Conservation (phyloP, 2,888 invertebrate genomes). For the Drosophila rubida region DNA sequence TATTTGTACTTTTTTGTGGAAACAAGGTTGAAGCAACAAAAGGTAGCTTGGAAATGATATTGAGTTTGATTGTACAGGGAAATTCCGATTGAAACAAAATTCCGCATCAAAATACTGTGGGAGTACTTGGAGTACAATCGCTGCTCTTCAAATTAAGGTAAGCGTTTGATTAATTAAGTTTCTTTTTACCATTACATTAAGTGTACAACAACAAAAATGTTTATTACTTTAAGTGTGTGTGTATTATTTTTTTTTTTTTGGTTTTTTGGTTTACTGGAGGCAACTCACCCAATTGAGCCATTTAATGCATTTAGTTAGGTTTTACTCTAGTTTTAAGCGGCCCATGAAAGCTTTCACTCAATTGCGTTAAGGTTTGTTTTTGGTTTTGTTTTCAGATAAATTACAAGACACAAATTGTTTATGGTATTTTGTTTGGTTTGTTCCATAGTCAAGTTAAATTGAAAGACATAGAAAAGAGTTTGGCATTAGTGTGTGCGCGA, state of each 20-base stretch:
- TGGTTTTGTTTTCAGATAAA: slow-evolving; percentile 27
- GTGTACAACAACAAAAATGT: slow-evolving; percentile 53
- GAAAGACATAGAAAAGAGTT: slow-evolving; percentile 81
- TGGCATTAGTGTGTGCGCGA: slow-evolving; percentile 75
- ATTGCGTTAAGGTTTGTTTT: slow-evolving; percentile 54
- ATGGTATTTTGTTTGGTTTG: slow-evolving; percentile 42
- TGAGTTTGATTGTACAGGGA: slow-evolving; percentile 20
- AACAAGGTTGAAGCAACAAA: slow-evolving; percentile 44
- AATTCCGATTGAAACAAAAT: slow-evolving; percentile 7
- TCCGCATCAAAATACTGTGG: slow-evolving; percentile 9
- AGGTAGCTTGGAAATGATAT: slow-evolving; percentile 32
- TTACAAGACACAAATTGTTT: slow-evolving; percentile 64
- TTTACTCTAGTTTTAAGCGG: slow-evolving; percentile 76
- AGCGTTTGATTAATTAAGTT: slow-evolving; percentile 40
- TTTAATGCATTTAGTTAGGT: slow-evolving; percentile 63
- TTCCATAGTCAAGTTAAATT: slow-evolving; percentile 65
- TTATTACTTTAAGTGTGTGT: slow-evolving; percentile 21
- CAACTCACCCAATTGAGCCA: slow-evolving; percentile 80
- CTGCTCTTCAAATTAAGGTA: slow-evolving; percentile 46
- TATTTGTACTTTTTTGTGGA: background rate
- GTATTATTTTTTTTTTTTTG: slow-evolving; percentile 32
- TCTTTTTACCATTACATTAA: slow-evolving; percentile 48
- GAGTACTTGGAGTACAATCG: slow-evolving; percentile 22
- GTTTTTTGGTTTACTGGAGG: slow-evolving; percentile 48
- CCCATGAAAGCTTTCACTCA: slow-evolving; percentile 80